These are phyloP conservation scores for Caenorhabditis inopinata DNA, from an alignment of 1,140 invertebrate genomes.

Conservation along the genomic window DNA sequence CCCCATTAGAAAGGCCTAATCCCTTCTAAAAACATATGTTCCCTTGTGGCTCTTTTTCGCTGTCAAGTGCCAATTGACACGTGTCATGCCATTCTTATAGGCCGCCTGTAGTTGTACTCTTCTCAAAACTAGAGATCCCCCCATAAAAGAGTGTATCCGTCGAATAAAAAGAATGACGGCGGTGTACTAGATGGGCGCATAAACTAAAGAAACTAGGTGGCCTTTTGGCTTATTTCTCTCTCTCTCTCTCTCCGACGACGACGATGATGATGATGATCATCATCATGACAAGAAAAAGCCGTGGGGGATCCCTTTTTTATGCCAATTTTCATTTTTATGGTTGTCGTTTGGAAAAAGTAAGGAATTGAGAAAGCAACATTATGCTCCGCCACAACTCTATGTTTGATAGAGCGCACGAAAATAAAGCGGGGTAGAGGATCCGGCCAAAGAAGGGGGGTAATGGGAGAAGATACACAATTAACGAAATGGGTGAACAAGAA, in stretches of 20 bases:
- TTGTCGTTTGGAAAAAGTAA: not conserved
- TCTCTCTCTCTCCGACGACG: no score
- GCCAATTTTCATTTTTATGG: not conserved
- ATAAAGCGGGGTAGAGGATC: no score
- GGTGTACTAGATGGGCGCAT: not conserved
- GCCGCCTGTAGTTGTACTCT: not conserved
- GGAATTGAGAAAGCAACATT: no score
- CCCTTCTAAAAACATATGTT: constrained; percentile 26
- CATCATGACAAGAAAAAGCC: not conserved
- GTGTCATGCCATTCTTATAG: not conserved
- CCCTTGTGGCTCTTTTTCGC: not conserved
- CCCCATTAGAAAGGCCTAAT: not conserved
- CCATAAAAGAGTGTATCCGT: not conserved
- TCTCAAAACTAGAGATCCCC: not conserved
- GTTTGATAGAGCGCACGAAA: not conserved
- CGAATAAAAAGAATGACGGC: not conserved
- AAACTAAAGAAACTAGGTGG: not conserved
- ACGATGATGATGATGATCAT: not conserved
- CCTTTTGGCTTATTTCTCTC: not conserved
- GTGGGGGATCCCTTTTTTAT: not conserved
- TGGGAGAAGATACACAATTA: constrained; percentile 32
- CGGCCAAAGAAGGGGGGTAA: not conserved
- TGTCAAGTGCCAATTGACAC: constrained; percentile 22
- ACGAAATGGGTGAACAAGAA: not conserved
- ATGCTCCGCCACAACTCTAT: not conserved